Percentiles rank a stretch among this genome's conserved stretches.
Evolutionary conservation across 2,113 vertebrate species (phyloP).

Genomic region (Gavia stellata): DNA sequence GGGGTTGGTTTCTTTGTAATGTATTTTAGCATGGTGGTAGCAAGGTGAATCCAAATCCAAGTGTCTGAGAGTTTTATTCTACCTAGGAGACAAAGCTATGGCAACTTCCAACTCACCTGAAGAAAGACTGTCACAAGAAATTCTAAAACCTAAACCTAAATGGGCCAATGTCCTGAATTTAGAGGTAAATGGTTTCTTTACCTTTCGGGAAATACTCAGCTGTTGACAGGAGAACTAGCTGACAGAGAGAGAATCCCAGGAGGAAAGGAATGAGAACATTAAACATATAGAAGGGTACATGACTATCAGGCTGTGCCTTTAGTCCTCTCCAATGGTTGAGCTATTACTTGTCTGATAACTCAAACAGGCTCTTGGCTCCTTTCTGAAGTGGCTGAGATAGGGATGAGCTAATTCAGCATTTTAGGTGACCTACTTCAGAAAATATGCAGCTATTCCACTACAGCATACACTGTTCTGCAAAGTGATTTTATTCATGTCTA

Average conservation of each 20-base stretch:
- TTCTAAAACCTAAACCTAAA: neutral
- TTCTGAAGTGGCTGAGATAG: neutral
- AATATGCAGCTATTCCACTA: neutral
- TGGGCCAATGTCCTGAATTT: neutral
- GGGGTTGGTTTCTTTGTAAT: neutral
- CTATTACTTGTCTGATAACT: neutral
- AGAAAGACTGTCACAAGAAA: neutral
- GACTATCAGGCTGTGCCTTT: neutral
- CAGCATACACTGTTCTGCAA: neutral
- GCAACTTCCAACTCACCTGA: neutral
- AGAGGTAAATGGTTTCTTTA: neutral
- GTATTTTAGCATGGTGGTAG: neutral
- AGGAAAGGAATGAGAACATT: neutral
- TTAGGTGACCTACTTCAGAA: slow-evolving; percentile 9
- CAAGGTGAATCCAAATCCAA: neutral
- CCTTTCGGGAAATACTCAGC: neutral
- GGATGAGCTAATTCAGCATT: slow-evolving; percentile 28
- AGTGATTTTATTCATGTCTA: neutral
- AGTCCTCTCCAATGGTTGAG: neutral
- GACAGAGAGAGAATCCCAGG: neutral
- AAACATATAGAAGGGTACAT: neutral
- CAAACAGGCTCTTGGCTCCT: neutral
- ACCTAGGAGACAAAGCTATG: neutral
- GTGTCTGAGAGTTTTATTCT: neutral
- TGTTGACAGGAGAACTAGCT: neutral